These are phyloP conservation scores for Corythaixoides concolor DNA, from an alignment of 2,113 vertebrate species.

Conservation along the genomic window DNA sequence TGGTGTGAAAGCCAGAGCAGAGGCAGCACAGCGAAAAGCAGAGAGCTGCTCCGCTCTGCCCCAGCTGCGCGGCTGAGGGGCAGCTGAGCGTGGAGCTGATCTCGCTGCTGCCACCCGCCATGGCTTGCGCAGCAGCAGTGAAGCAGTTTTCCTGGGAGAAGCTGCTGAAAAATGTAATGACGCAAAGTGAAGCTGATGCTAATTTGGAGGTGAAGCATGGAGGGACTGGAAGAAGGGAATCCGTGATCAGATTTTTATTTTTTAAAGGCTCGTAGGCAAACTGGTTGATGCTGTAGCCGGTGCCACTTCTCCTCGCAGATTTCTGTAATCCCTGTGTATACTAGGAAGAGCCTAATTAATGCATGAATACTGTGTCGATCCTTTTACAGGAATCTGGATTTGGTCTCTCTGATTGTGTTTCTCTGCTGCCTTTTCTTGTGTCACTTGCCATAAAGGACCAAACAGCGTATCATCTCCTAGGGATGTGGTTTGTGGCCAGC, in stretches of 20 bases:
- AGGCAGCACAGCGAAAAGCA: neutral
- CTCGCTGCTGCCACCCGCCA: neutral
- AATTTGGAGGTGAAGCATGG: constrained; percentile 29
- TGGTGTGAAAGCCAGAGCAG: neutral
- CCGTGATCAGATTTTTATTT: neutral
- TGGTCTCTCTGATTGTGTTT: neutral
- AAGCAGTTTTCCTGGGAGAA: neutral
- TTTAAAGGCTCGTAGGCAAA: neutral
- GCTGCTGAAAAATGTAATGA: neutral
- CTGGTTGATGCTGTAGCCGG: neutral
- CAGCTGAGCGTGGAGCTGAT: neutral
- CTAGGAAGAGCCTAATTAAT: neutral
- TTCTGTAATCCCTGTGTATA: neutral
- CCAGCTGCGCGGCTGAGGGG: neutral
- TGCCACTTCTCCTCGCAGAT: neutral
- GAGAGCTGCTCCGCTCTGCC: neutral
- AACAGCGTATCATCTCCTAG: neutral
- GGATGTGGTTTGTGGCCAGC: neutral
- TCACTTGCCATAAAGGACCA: neutral
- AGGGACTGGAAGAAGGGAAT: neutral
- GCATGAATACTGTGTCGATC: neutral
- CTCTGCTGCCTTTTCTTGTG: neutral
- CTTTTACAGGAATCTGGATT: neutral
- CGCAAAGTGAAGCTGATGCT: neutral
- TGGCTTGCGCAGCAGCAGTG: neutral